These are phyloP conservation scores for Gallinago jamesoni DNA, from an alignment of 2,113 vertebrate genomes.

Conservation along the genomic window DNA sequence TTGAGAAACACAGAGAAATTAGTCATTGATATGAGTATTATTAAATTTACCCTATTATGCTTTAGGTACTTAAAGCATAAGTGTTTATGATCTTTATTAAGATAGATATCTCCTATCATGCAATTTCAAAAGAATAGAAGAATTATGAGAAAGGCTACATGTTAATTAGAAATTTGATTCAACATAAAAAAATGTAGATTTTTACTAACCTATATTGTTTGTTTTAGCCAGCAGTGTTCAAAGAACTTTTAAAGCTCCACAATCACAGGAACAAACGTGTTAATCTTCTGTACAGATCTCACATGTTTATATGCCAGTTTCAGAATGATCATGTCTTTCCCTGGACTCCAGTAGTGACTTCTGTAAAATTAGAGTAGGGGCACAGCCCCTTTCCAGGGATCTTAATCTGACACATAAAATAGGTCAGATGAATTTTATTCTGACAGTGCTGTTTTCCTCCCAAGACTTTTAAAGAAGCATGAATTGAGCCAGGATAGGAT, in stretches of 20 bases:
- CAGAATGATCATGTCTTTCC: neutral
- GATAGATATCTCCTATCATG: neutral
- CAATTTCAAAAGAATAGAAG: neutral
- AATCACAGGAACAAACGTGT: accelerated
- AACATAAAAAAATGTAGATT: neutral
- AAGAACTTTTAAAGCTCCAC: neutral
- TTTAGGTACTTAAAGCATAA: neutral
- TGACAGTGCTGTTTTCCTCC: neutral
- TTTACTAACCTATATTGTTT: neutral
- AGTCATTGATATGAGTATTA: neutral
- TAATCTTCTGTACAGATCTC: neutral
- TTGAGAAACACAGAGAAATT: neutral
- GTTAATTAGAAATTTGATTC: neutral
- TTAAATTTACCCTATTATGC: neutral
- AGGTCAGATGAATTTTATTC: neutral
- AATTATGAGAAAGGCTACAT: neutral
- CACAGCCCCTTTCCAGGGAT: neutral
- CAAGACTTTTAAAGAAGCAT: neutral
- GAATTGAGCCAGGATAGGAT: neutral
- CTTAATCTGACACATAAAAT: neutral
- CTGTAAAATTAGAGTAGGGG: neutral
- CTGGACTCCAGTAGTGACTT: neutral
- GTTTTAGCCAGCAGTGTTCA: neutral
- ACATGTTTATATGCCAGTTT: neutral
- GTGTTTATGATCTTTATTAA: neutral